Percentiles rank a stretch among this genome's conserved stretches.
phyloP scores from a whole-genome alignment of 2,113 vertebrate species.

The Anhinga rufa region DNA sequence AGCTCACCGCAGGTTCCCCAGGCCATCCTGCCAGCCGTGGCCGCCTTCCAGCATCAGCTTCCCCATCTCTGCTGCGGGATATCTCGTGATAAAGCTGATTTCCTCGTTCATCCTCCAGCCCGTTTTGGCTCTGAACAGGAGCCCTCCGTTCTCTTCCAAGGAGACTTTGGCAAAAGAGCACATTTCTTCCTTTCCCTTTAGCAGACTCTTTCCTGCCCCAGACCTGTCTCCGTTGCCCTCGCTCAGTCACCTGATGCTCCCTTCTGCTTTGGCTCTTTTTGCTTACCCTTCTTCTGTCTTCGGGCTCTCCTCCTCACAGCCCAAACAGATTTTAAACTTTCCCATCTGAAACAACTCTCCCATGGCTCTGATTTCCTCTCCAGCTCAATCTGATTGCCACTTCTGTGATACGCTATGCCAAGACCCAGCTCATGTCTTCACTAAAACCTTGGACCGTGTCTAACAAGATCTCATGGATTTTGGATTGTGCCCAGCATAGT shows the following conservation, averaged over 20 bases:
- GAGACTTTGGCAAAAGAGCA: background rate
- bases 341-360: conserved; percentile 23
- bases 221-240: background rate
- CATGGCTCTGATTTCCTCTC: background rate
- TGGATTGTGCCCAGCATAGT: background rate
- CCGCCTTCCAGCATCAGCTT: background rate
- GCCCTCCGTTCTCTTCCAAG: background rate
- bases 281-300: background rate
- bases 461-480: background rate
- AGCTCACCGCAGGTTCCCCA: background rate
- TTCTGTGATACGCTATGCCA: background rate
- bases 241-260: background rate
- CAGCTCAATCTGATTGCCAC: background rate
- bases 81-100: background rate
- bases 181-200: background rate
- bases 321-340: conserved; percentile 30
- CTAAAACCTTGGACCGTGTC: background rate
- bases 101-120: background rate
- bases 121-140: background rate
- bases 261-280: conserved; percentile 13
- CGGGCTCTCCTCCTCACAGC: background rate
- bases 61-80: background rate
- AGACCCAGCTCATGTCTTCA: background rate
- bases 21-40: background rate
- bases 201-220: background rate